Evolutionary conservation across 2,113 vertebrate genomes (phyloP).

Genomic region (Alectura lathami): DNA sequence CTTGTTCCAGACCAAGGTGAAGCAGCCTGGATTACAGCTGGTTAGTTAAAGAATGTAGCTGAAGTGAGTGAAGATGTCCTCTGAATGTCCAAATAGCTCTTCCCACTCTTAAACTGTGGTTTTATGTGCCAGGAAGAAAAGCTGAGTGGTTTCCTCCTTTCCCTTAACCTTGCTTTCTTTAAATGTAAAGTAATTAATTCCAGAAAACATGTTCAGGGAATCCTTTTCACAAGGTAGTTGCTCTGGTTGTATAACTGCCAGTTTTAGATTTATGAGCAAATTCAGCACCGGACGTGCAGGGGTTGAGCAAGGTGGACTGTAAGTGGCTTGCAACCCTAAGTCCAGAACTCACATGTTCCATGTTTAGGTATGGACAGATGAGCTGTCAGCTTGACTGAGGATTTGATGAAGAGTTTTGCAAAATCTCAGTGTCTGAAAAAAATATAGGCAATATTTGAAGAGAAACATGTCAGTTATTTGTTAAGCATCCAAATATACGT

Average conservation of each 20-base stretch:
- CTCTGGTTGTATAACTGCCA: neutral
- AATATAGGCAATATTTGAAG: neutral
- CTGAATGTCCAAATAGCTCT: neutral
- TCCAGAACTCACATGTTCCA: fast-evolving
- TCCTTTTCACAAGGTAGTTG: too few relatives aligned
- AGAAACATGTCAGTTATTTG: neutral
- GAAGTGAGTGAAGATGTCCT: neutral
- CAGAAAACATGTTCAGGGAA: neutral
- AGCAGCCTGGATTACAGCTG: neutral
- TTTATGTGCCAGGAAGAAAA: neutral
- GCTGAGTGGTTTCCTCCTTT: neutral
- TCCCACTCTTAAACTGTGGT: neutral
- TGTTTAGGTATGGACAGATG: neutral
- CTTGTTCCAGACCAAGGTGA: neutral
- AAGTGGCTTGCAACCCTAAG: neutral
- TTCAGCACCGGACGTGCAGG: neutral
- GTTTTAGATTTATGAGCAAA: neutral
- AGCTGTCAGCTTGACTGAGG: neutral
- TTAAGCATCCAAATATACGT: neutral
- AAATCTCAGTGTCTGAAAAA: neutral
- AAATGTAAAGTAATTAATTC: neutral
- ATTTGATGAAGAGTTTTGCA: neutral
- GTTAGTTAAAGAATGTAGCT: neutral
- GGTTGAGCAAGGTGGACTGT: neutral
- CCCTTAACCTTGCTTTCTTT: neutral